Evolutionary conservation across 2,888 invertebrate genomes (phyloP).

Genomic region (Agrochola litura): DNA sequence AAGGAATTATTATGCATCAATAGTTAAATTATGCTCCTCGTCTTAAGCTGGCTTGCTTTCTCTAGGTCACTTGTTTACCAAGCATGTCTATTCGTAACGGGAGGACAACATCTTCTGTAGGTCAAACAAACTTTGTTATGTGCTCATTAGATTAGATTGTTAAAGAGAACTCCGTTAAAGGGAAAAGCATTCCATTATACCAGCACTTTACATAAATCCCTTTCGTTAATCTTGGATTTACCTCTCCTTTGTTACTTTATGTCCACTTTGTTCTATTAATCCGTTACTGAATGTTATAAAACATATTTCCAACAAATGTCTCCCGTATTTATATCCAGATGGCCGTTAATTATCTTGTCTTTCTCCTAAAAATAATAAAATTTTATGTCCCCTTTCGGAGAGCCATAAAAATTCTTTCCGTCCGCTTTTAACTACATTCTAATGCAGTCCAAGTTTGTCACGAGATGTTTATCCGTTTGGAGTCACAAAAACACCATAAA

Average conservation of each 20-base stretch:
- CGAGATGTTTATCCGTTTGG: conserved; percentile 78
- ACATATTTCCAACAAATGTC: conserved; percentile 62
- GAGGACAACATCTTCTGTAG: conserved; percentile 73
- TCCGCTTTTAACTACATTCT: conserved; percentile 81
- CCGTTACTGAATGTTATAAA: conserved; percentile 57
- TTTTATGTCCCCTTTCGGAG: conserved; percentile 81
- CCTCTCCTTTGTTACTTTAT: conserved; percentile 28
- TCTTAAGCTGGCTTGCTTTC: conserved; percentile 68
- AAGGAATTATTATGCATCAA: conserved; percentile 72
- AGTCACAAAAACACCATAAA: conserved; percentile 77
- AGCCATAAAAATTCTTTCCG: conserved; percentile 85
- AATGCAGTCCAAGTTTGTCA: conserved; percentile 76
- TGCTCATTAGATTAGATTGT: conserved; percentile 67
- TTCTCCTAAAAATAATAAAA: conserved; percentile 79
- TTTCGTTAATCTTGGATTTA: conserved; percentile 38
- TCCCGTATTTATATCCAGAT: conserved; percentile 67
- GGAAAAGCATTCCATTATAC: conserved; percentile 49
- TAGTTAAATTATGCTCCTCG: conserved; percentile 67
- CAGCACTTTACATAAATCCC: conserved; percentile 27
- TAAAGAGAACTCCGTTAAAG: conserved; percentile 53
- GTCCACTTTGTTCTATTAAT: conserved; percentile 37
- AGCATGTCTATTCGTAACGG: conserved; percentile 72
- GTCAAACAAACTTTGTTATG: conserved; percentile 69
- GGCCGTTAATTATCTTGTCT: conserved; percentile 78
- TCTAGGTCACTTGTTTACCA: conserved; percentile 71